phyloP scores from a whole-genome alignment of 2,888 invertebrate species.

The Standfussiana lucernea region DNA sequence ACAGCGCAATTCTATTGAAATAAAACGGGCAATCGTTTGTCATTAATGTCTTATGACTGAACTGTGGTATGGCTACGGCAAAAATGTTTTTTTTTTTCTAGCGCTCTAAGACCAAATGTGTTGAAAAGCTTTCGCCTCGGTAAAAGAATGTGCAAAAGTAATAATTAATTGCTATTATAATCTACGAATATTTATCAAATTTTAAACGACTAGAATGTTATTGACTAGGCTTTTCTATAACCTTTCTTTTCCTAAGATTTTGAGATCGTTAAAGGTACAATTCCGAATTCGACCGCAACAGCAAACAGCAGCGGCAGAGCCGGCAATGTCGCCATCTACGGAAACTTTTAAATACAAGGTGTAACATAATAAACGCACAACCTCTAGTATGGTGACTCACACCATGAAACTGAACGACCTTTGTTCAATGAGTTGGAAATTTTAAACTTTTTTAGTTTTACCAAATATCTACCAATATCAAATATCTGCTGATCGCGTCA shows the following conservation, averaged over 20 bases:
- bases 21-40: background rate
- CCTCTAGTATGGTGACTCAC: background rate
- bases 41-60: background rate
- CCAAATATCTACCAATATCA: background rate
- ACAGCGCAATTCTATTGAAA: background rate
- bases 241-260: conserved; percentile 11
- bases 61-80: background rate
- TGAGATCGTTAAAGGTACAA: conserved; percentile 39
- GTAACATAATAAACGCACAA: background rate
- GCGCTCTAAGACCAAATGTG: conserved; percentile 6
- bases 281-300: background rate
- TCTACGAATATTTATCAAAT: conserved; percentile 16
- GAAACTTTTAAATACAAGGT: background rate
- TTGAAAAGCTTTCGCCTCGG: background rate
- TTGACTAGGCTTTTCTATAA: conserved; percentile 47
- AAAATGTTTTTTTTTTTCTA: background rate
- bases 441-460: background rate
- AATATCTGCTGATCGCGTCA: background rate
- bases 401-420: background rate
- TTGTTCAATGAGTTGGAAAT: background rate
- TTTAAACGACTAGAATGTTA: conserved; percentile 47
- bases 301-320: background rate
- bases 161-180: conserved; percentile 20
- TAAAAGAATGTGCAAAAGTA: conserved; percentile 39
- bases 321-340: background rate